Percentiles rank a stretch among this genome's conserved stretches.
Evolutionary conservation across 2,797 vertebrate genomes (phyloP).

Genomic region (Catamblyrhynchus diadema): DNA sequence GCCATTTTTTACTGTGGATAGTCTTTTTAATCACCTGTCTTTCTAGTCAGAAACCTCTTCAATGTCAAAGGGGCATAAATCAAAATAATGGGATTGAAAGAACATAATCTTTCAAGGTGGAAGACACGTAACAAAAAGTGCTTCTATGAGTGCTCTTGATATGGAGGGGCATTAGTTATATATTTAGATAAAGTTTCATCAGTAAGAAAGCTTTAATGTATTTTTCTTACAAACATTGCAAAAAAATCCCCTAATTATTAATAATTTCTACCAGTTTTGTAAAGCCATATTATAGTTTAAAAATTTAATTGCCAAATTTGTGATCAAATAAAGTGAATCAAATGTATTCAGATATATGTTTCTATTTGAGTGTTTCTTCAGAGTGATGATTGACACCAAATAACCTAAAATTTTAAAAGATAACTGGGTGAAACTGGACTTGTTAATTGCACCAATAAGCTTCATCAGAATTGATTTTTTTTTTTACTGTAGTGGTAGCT

Average conservation of each 20-base stretch:
- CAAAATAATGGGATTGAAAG: not conserved
- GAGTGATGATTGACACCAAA: not conserved
- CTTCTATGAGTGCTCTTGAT: not conserved
- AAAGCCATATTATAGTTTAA: not conserved
- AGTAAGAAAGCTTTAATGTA: not conserved
- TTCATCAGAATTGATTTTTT: not conserved
- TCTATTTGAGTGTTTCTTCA: not conserved
- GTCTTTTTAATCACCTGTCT: not conserved
- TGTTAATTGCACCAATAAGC: not conserved
- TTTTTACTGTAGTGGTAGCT: not conserved
- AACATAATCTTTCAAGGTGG: not conserved
- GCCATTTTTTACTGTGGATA: not conserved
- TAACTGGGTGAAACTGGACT: not conserved
- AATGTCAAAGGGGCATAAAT: not conserved
- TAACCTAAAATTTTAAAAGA: not conserved
- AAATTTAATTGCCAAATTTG: not conserved
- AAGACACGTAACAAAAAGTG: not conserved
- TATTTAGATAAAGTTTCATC: not conserved
- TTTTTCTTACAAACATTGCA: not conserved
- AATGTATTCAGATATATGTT: not conserved
- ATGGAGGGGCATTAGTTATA: not conserved
- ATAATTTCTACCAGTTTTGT: not conserved
- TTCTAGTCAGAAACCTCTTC: not conserved
- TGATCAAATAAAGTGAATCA: not conserved
- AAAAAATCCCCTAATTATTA: not conserved